Conservation (phyloP, 2,113 vertebrate species). For the Synodontis membranacea region DNA sequence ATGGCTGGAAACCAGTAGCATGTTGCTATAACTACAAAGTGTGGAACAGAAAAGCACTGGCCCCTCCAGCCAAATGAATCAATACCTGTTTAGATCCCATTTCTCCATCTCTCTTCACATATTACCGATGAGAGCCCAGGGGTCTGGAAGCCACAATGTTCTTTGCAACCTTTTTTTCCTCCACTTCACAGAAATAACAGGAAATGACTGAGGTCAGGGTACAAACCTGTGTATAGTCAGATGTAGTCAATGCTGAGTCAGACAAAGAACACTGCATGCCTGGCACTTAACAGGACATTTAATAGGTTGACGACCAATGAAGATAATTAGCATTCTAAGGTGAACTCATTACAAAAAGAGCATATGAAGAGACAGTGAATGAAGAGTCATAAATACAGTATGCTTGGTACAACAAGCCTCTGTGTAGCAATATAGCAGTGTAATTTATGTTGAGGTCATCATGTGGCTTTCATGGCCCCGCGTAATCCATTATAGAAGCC, state of each 20-base stretch:
- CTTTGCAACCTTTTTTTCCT: constrained; percentile 13
- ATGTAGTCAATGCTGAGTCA: constrained; percentile 16
- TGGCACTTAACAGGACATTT: background rate
- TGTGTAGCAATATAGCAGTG: background rate
- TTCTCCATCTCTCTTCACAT: constrained; percentile 30
- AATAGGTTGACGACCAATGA: background rate
- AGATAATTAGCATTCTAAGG: constrained; percentile 1
- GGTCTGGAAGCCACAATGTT: constrained; percentile 3
- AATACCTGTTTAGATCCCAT: constrained; percentile 42
- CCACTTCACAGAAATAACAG: constrained; percentile 1
- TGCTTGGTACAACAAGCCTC: constrained; percentile 25
- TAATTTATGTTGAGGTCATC: constrained; percentile 33
- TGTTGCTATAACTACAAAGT: constrained; percentile 47
- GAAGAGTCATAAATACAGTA: constrained; percentile 39
- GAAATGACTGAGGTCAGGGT: constrained; percentile 2
- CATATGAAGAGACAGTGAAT: constrained; percentile 23
- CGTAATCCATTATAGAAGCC: constrained; percentile 63
- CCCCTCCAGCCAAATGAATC: constrained; percentile 40
- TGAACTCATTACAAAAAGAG: constrained; percentile 32
- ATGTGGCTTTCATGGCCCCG: constrained; percentile 58
- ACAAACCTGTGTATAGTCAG: background rate
- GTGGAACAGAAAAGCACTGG: constrained; percentile 22
- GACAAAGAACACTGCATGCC: constrained; percentile 7
- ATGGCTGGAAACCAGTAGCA: constrained; percentile 9
- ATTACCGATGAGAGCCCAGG: constrained; percentile 9